Base-by-base conservation (phyloP, 2,113 vertebrate species). In the Eurystomus gularis region DNA sequence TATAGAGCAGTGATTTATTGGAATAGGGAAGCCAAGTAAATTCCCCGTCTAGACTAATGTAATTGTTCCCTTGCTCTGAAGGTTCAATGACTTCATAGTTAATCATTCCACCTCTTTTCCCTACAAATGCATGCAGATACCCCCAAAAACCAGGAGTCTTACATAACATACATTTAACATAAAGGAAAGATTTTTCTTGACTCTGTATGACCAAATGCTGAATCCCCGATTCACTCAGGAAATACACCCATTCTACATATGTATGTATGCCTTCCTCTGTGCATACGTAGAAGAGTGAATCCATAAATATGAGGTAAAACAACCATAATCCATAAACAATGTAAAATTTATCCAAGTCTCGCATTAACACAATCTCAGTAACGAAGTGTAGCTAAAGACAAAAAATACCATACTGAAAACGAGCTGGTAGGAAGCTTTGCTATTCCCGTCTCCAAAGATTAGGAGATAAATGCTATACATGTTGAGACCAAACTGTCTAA, bases 21-120 rank as follows among this genome's bases (percentile, higher is more conserved):
- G 60, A 94, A 83, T 8, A 81, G 18, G 42, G 46, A 92, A 96
- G 84, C 71, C 85, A 92, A 85, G 42, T 60, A 92, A 96, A 88
- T 92, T 94, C 85, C 46, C 33, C 88, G 55, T 95, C 87, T 93
- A 89, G 90, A 90, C 62, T 92, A 95, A 95, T 91, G 73, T 51
- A 95, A 90, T 93, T 33, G 3, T 96, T 90, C 62, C n/a, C n/a
- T 88, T 73, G 19, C 73, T 94, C 58, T 76, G 92, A 75, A 92
- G 57, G 71, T 88, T 96, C 93, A 83, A 1, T 73, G 87, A 72
- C 86, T 94, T 94, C 82, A 85, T 0, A 0, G 19, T 70, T 88
- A 80, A 37, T 73, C 1, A 6, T 91, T 89, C 37, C 42, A 35
- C 57, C 25, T 81, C 35, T 80, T 85, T 91, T 72, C 37, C 15